Percentiles rank a stretch among this genome's conserved stretches.
Evolutionary conservation across 37 sponge, comb jelly and placozoan genomes (phyloP).

Genomic region (Eunapius fragilis): DNA sequence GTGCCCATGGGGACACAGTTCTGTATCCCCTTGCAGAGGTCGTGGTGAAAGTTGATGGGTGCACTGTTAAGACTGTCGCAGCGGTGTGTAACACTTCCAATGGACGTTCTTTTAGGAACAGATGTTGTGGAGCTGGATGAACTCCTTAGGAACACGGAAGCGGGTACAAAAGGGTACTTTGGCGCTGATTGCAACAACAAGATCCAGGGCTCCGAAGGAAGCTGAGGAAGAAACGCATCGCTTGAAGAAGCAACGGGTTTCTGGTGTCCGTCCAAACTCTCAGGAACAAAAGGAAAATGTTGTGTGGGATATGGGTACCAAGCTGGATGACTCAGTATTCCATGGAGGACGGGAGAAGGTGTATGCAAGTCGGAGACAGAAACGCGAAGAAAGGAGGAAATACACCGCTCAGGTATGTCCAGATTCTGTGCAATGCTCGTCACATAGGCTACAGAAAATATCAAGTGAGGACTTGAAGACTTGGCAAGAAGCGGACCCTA

Average conservation of each 20-base stretch:
- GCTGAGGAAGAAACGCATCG: not conserved
- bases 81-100: constrained; percentile 10
- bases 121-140: not conserved
- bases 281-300: no score
- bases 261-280: not conserved
- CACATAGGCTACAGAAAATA: not conserved
- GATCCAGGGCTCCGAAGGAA: not conserved
- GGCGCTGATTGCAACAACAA: not conserved
- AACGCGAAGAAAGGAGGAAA: not conserved
- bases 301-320: not conserved
- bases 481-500: not conserved
- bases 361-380: not conserved
- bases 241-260: not conserved
- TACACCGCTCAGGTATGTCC: not conserved
- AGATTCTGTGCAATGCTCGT: not conserved
- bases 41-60: not conserved
- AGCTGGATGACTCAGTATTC: not conserved
- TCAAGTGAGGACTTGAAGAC: not conserved
- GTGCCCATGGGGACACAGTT: not conserved
- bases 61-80: not conserved
- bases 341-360: not conserved
- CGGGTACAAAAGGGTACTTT: not conserved
- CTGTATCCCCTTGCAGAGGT: constrained; percentile 14
- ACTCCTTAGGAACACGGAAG: not conserved
- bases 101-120: constrained; percentile 27